Percentiles rank a stretch among this genome's conserved stretches.
These are phyloP conservation scores for Drosophila kanapiae DNA, from an alignment of 1,140 invertebrate genomes.

Conservation along the genomic window DNA sequence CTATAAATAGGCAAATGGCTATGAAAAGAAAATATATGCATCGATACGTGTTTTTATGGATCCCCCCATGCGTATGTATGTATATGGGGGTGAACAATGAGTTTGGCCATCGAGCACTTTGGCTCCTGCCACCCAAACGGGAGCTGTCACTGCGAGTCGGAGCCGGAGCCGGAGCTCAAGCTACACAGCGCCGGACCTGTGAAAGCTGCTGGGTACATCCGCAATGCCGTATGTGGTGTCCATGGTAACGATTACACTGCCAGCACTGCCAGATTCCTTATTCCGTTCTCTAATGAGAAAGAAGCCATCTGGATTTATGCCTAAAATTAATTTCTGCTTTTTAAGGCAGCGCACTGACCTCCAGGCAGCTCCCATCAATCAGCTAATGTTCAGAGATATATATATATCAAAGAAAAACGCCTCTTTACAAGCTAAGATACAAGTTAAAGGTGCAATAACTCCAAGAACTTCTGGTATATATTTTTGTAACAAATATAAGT, in stretches of 20 bases:
- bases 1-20: conserved; percentile 83
- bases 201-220: conserved; percentile 32
- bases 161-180: conserved; percentile 17
- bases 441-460: not conserved
- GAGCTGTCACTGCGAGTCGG: conserved; percentile 15
- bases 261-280: conserved; percentile 10
- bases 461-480: too few species aligned
- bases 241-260: conserved; percentile 31
- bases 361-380: not conserved
- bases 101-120: conserved; percentile 75
- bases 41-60: conserved; percentile 25
- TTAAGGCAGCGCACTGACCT: not conserved
- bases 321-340: conserved; percentile 1
- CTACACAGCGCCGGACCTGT: conserved; percentile 6
- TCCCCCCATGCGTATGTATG: conserved; percentile 8
- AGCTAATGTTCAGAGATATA: not conserved
- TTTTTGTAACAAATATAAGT: too few species aligned
- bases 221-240: conserved; percentile 13
- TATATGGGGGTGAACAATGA: conserved; percentile 47
- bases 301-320: conserved; percentile 22
- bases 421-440: too few species aligned
- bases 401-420: too few species aligned
- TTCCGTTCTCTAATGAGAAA: not conserved
- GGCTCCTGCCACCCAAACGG: conserved; percentile 29
- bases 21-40: conserved; percentile 68